phyloP scores from a whole-genome alignment of 2,888 invertebrate species.

The Lithophane semibrunnea region DNA sequence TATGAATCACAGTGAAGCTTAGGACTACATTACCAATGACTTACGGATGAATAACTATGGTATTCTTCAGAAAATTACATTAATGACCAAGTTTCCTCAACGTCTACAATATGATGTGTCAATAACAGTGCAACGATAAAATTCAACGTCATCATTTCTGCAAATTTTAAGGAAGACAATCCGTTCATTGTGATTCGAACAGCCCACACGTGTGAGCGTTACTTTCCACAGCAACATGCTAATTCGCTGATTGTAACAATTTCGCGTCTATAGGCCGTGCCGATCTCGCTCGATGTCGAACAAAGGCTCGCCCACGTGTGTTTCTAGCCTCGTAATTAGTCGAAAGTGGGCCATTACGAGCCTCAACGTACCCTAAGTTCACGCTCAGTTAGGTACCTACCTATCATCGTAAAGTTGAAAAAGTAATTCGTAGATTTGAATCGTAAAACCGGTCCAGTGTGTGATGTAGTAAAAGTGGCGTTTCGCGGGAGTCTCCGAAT shows the following conservation, averaged over 20 bases:
- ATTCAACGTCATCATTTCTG: slow-evolving; percentile 5
- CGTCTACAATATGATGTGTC: background rate
- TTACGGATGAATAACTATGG: background rate
- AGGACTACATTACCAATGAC: background rate
- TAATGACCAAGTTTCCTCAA: background rate
- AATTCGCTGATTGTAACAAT: slow-evolving; percentile 49
- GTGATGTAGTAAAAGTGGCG: slow-evolving; percentile 48
- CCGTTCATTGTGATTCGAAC: slow-evolving; percentile 26
- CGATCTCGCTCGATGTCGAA: slow-evolving; percentile 62
- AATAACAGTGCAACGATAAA: slow-evolving; percentile 5
- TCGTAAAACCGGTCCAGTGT: slow-evolving; percentile 56
- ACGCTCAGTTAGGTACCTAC: slow-evolving; percentile 53
- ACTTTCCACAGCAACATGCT: slow-evolving; percentile 56
- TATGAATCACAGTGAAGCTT: slow-evolving; percentile 1
- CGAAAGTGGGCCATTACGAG: slow-evolving; percentile 74
- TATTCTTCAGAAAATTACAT: background rate
- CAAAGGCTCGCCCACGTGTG: slow-evolving; percentile 74
- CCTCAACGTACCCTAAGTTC: slow-evolving; percentile 50
- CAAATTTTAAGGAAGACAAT: slow-evolving; percentile 23
- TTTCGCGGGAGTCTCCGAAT: slow-evolving; percentile 53
- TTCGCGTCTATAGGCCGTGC: slow-evolving; percentile 62
- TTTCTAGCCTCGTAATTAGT: slow-evolving; percentile 70
- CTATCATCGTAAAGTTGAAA: slow-evolving; percentile 36
- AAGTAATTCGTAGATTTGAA: slow-evolving; percentile 36
- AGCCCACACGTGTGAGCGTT: slow-evolving; percentile 36